A percentile compares a stretch with the other conserved stretches of the same genome.
phyloP scores from a whole-genome alignment of 2,888 invertebrate species.

The Leuctra nigra region DNA sequence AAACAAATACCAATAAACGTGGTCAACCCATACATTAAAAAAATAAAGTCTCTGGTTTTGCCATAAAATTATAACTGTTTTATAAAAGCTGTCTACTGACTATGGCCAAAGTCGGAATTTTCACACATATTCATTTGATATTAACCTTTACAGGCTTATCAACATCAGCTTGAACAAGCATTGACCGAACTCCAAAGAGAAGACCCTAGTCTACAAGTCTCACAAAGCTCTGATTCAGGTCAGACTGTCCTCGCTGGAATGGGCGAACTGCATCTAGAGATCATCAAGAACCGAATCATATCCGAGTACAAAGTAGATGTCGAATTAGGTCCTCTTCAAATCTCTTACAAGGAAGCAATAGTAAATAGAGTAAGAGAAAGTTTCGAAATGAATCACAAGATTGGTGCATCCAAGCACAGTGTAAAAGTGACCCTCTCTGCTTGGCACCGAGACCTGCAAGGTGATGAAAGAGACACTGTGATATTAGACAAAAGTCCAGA shows the following conservation, averaged over 20 bases:
- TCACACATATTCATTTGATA: too few relatives aligned
- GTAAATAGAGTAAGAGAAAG: constrained; percentile 42
- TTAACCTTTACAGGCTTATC: constrained; percentile 50
- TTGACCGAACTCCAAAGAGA: constrained; percentile 74
- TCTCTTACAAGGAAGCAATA: constrained; percentile 82
- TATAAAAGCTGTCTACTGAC: too few relatives aligned
- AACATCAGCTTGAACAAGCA: constrained; percentile 71
- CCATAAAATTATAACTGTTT: too few relatives aligned
- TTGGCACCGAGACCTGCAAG: constrained; percentile 40
- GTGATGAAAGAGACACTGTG: constrained; percentile 33
- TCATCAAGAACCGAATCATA: constrained; percentile 80
- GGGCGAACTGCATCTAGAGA: constrained; percentile 96
- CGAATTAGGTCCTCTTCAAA: constrained; percentile 84
- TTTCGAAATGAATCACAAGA: constrained; percentile 52
- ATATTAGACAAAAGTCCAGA: constrained; percentile 61
- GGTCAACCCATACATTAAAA: too few relatives aligned
- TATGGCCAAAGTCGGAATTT: too few relatives aligned
- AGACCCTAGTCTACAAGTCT: constrained; percentile 83
- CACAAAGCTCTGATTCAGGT: constrained; percentile 68
- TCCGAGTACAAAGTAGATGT: constrained; percentile 88
- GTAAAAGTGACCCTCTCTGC: constrained; percentile 59
- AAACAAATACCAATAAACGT: too few relatives aligned
- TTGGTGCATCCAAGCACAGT: constrained; percentile 54
- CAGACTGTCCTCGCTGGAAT: constrained; percentile 85
- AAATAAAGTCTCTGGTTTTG: too few relatives aligned